Evolutionary conservation across 2,888 invertebrate species (phyloP).

Genomic region (Molanna angustata): DNA sequence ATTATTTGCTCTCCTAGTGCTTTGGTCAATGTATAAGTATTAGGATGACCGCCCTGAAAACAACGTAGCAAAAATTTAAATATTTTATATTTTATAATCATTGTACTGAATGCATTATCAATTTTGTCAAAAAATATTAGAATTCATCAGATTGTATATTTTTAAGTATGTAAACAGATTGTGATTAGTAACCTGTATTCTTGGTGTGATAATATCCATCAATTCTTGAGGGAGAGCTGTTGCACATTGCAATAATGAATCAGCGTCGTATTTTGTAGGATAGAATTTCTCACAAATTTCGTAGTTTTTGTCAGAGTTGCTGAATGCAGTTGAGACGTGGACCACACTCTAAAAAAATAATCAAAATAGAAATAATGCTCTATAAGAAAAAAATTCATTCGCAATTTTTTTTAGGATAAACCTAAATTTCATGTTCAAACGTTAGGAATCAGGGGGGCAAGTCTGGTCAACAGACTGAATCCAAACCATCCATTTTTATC

Average conservation of each 20-base stretch:
- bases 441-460: no score
- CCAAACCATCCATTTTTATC: no score
- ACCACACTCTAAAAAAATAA: slow-evolving; percentile 61
- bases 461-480: no score
- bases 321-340: slow-evolving; percentile 95
- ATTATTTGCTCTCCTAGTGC: slow-evolving; percentile 88
- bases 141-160: no score
- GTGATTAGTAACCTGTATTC: slow-evolving; percentile 52
- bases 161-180: no score
- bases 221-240: slow-evolving; percentile 61
- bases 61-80: no score
- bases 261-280: slow-evolving; percentile 63
- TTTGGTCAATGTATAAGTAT: slow-evolving; percentile 95
- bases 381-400: no score
- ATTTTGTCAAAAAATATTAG: no score
- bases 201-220: slow-evolving; percentile 55
- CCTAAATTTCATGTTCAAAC: no score
- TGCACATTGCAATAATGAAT: slow-evolving; percentile 59
- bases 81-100: no score
- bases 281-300: slow-evolving; percentile 84
- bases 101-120: neutral
- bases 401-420: no score
- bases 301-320: slow-evolving; percentile 77
- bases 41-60: slow-evolving; percentile 55
- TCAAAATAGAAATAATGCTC: no score